Percentiles rank a stretch among this genome's conserved stretches.
Conservation (phyloP, 2,888 invertebrate genomes). For the Clostera curtula region DNA sequence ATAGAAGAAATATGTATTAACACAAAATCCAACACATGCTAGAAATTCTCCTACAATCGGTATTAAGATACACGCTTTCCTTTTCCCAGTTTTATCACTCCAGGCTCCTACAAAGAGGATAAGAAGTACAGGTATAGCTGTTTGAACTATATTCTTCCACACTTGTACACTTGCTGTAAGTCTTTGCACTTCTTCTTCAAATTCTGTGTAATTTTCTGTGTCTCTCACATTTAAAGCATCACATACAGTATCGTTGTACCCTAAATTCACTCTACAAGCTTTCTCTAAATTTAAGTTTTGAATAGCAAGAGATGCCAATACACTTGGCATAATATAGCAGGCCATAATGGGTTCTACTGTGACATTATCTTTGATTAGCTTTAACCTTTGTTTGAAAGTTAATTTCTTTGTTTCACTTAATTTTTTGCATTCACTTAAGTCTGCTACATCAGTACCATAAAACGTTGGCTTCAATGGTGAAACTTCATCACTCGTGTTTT, state of each 20-base stretch:
- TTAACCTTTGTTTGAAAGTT: constrained; percentile 42
- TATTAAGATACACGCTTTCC: constrained; percentile 87
- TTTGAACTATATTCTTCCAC: constrained; percentile 90
- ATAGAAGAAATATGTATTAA: constrained; percentile 86
- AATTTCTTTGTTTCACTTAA: too few relatives aligned
- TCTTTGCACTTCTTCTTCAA: constrained; percentile 79
- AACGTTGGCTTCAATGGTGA: constrained; percentile 36
- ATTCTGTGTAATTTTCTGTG: constrained; percentile 74
- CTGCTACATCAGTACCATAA: constrained; percentile 10
- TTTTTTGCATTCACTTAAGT: too few relatives aligned
- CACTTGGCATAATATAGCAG: constrained; percentile 79
- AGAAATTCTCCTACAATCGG: constrained; percentile 87
- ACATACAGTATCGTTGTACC: constrained; percentile 81
- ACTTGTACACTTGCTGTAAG: constrained; percentile 85
- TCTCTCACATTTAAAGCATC: constrained; percentile 82
- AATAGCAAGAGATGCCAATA: constrained; percentile 82
- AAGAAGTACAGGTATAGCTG: constrained; percentile 84
- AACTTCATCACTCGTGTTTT: constrained; percentile 33
- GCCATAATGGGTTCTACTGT: constrained; percentile 84
- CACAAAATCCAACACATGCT: constrained; percentile 83
- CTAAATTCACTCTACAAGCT: constrained; percentile 87
- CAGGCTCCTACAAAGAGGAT: constrained; percentile 89
- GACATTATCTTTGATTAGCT: constrained; percentile 66
- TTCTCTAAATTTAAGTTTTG: constrained; percentile 83
- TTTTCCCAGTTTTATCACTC: constrained; percentile 80